A percentile compares a stretch with the other conserved stretches of the same genome.
These are phyloP conservation scores for Campylomormyrus tamandua DNA, from an alignment of 2,113 vertebrate species.

Conservation along the genomic window DNA sequence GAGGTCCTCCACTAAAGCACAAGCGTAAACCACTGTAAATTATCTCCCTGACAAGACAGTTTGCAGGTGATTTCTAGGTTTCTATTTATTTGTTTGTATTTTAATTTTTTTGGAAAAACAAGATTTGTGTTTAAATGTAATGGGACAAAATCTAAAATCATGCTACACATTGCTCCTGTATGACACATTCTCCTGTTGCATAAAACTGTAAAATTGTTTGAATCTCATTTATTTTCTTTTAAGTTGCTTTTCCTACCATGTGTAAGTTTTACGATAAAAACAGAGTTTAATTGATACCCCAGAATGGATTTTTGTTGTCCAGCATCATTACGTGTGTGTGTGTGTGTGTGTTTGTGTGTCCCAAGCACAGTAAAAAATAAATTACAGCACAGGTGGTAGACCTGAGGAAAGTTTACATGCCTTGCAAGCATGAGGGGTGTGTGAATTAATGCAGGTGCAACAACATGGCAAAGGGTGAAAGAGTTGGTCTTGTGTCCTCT, in stretches of 20 bases:
- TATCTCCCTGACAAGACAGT: too few species aligned
- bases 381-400: too few species aligned
- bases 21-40: background rate
- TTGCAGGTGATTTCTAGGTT: background rate
- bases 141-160: background rate
- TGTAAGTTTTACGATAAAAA: background rate
- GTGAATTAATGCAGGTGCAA: background rate
- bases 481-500: background rate
- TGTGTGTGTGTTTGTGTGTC: background rate
- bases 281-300: background rate
- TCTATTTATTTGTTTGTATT: background rate
- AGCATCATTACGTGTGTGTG: background rate
- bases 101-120: background rate
- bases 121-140: background rate
- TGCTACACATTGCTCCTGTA: background rate
- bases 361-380: background rate
- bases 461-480: background rate
- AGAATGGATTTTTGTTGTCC: background rate
- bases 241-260: background rate
- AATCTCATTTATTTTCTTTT: background rate
- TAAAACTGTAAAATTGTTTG: background rate
- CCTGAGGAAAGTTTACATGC: background rate
- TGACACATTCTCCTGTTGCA: background rate
- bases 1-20: background rate
- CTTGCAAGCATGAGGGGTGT: background rate